A percentile compares a stretch with the other conserved stretches of the same genome.
These are phyloP conservation scores for Magallana gigas DNA, from an alignment of 1,140 invertebrate species.

Conservation along the genomic window DNA sequence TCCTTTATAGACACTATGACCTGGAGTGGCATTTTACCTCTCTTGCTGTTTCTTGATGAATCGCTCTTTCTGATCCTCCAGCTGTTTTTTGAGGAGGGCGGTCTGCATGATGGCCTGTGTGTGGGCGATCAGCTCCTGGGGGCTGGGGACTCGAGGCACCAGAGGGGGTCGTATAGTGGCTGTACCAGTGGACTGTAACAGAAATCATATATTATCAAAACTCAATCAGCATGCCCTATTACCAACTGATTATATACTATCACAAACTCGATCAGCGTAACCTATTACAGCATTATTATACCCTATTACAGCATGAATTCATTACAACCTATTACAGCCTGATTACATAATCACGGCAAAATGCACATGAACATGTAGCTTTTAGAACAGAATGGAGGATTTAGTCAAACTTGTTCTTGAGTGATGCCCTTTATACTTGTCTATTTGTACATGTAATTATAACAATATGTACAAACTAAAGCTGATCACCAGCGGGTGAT, in stretches of 20 bases:
- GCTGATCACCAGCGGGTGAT: too few relatives aligned
- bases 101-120: conserved; percentile 91
- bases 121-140: conserved; percentile 89
- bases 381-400: too few relatives aligned
- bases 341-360: neutral
- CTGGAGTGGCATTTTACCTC: conserved; percentile 54
- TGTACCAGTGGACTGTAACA: conserved; percentile 40
- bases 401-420: too few relatives aligned
- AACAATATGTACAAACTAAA: too few relatives aligned
- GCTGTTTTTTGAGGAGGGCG: conserved; percentile 90
- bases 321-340: neutral
- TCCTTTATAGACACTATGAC: neutral
- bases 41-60: conserved; percentile 88
- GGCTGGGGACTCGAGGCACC: conserved; percentile 87
- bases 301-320: too few relatives aligned
- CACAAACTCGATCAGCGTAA: too few relatives aligned
- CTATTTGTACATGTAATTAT: too few relatives aligned
- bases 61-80: conserved; percentile 91
- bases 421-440: too few relatives aligned
- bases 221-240: neutral
- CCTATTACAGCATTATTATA: too few relatives aligned
- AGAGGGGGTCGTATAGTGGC: conserved; percentile 65
- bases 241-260: neutral
- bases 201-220: neutral
- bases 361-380: too few relatives aligned